Conservation (phyloP, 2,797 vertebrate genomes). For the Spizella passerina region DNA sequence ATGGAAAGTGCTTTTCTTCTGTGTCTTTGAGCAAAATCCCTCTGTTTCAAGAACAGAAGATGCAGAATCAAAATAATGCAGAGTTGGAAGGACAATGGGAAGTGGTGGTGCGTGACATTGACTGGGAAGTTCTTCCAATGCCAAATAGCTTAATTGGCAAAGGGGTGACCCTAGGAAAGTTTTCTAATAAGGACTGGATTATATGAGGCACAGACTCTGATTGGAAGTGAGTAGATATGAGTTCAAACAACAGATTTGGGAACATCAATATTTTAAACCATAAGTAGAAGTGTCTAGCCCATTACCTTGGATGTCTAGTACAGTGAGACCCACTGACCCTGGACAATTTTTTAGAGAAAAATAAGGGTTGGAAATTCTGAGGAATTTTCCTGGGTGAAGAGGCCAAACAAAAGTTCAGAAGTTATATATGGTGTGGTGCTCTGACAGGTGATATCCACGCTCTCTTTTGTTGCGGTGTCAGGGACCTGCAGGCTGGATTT, state of each 20-base stretch:
- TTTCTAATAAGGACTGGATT: background rate
- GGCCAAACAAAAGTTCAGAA: background rate
- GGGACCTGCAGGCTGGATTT: background rate
- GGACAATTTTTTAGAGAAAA: background rate
- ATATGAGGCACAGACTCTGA: background rate
- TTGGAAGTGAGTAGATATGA: background rate
- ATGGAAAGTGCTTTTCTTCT: background rate
- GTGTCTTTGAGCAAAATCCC: background rate
- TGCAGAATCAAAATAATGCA: background rate
- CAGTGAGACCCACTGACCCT: background rate
- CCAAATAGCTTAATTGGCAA: background rate
- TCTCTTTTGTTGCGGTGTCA: background rate
- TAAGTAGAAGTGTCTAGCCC: background rate
- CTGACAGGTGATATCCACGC: background rate
- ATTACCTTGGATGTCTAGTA: background rate
- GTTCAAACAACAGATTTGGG: background rate
- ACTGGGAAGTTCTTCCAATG: background rate
- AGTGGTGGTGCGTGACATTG: fast-evolving
- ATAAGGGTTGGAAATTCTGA: background rate
- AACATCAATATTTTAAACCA: background rate
- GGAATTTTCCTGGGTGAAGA: background rate
- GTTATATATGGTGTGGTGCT: background rate
- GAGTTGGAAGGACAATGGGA: background rate
- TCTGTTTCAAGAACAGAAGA: background rate
- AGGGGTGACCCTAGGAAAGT: background rate